These are phyloP conservation scores for Carcina quercana DNA, from an alignment of 2,888 invertebrate species.

Conservation along the genomic window DNA sequence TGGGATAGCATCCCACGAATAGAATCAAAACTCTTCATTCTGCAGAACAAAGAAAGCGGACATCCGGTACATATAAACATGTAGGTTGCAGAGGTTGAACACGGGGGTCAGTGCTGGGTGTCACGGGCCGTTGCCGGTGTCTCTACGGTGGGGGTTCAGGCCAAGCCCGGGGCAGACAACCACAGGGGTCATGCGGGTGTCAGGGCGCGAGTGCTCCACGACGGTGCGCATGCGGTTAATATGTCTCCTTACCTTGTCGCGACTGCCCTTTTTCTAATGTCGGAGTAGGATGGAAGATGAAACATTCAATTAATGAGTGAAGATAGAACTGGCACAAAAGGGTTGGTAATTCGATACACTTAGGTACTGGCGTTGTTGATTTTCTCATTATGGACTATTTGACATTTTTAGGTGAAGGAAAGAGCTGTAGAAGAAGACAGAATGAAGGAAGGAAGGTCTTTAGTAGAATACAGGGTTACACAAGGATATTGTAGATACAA, in stretches of 20 bases:
- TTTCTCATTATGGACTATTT: too few species aligned
- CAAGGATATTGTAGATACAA: too few species aligned
- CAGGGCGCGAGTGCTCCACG: conserved; percentile 61
- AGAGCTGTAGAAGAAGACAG: too few species aligned
- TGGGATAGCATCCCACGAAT: conserved; percentile 2
- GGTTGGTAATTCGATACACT: conserved; percentile 21
- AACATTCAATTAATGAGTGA: conserved; percentile 71
- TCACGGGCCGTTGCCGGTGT: conserved; percentile 23
- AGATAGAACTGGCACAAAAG: conserved; percentile 41
- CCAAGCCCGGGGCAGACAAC: conserved; percentile 32
- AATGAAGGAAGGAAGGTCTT: too few species aligned
- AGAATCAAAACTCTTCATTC: background rate
- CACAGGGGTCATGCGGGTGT: conserved; percentile 62
- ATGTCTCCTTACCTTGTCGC: conserved; percentile 85
- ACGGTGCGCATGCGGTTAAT: conserved; percentile 59
- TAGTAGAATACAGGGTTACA: too few species aligned
- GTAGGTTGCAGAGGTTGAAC: conserved; percentile 17
- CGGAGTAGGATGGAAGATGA: conserved; percentile 71
- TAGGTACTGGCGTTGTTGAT: too few species aligned
- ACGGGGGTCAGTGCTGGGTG: conserved; percentile 27
- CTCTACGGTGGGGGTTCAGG: conserved; percentile 15
- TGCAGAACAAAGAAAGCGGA: conserved; percentile 45
- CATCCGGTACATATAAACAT: conserved; percentile 32
- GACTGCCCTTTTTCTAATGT: conserved; percentile 88
- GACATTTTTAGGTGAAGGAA: too few species aligned